Evolutionary conservation across 2,888 invertebrate species (phyloP).

Genomic region (Himalopsyche japonica): DNA sequence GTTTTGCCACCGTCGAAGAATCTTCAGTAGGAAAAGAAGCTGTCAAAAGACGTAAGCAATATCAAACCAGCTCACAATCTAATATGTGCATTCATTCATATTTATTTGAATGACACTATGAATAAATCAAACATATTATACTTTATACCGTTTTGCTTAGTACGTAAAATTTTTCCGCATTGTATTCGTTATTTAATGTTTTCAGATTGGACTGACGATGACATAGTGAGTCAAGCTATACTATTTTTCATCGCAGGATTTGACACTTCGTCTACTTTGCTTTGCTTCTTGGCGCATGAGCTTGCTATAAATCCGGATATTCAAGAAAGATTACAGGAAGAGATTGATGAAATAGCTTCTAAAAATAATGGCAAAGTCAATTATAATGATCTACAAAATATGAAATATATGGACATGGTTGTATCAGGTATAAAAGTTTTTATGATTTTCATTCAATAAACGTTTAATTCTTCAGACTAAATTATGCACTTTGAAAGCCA

Average conservation of each 20-base stretch:
- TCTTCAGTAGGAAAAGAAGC: conserved; percentile 48
- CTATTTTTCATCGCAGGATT: conserved; percentile 49
- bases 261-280: conserved; percentile 46
- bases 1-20: conserved; percentile 53
- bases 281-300: conserved; percentile 47
- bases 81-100: not conserved
- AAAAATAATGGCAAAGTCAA: conserved; percentile 52
- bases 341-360: conserved; percentile 45
- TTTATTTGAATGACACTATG: not conserved
- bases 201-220: conserved; percentile 45
- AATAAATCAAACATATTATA: not conserved
- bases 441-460: no score
- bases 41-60: conserved; percentile 31
- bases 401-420: conserved; percentile 57
- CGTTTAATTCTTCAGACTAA: not conserved
- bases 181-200: not conserved
- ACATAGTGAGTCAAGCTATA: conserved; percentile 47
- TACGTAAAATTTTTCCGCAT: not conserved
- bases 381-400: conserved; percentile 48
- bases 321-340: conserved; percentile 46
- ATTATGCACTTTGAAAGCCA: not conserved
- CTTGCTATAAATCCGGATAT: conserved; percentile 47
- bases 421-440: conserved; percentile 46
- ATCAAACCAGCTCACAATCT: not conserved
- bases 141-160: no score